These are phyloP conservation scores for Neoniphon sammara DNA, from an alignment of 2,797 vertebrate species.

Conservation along the genomic window DNA sequence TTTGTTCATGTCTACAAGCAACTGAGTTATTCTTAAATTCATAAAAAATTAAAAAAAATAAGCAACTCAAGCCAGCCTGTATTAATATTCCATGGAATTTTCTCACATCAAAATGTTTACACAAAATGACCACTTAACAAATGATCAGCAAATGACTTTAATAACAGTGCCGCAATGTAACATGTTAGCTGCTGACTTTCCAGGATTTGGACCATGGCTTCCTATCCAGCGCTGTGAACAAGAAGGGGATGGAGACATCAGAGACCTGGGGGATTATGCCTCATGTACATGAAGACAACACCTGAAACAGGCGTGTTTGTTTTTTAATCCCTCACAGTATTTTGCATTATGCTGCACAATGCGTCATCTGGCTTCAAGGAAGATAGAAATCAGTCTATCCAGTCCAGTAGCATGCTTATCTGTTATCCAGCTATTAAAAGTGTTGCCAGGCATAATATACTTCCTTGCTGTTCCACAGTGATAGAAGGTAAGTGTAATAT, in stretches of 20 bases:
- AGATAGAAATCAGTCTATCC: slow-evolving; percentile 19
- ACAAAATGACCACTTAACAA: not conserved
- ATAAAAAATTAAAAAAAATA: too few relatives aligned
- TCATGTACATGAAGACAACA: not conserved
- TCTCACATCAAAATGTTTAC: not conserved
- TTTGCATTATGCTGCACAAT: slow-evolving; percentile 35
- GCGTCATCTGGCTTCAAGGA: slow-evolving; percentile 27
- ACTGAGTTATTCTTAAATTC: too few relatives aligned
- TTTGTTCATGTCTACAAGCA: too few relatives aligned
- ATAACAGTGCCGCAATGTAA: not conserved
- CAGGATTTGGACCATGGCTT: slow-evolving; percentile 11
- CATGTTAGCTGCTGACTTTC: slow-evolving; percentile 9
- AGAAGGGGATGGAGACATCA: not conserved
- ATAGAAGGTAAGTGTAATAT: slow-evolving; percentile 64
- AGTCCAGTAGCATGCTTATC: slow-evolving; percentile 41
- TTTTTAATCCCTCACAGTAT: slow-evolving; percentile 18
- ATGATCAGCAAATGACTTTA: not conserved
- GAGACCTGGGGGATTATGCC: not conserved
- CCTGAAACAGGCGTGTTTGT: slow-evolving; percentile 18
- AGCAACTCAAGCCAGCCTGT: too few relatives aligned
- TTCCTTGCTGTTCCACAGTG: slow-evolving; percentile 41
- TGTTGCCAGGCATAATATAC: slow-evolving; percentile 48
- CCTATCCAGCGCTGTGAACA: too few relatives aligned
- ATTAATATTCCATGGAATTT: too few relatives aligned
- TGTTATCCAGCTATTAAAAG: slow-evolving; percentile 55